Percentiles rank a stretch among this genome's conserved stretches.
Evolutionary conservation across 2,113 vertebrate species (phyloP).

Genomic region (Strix uralensis): DNA sequence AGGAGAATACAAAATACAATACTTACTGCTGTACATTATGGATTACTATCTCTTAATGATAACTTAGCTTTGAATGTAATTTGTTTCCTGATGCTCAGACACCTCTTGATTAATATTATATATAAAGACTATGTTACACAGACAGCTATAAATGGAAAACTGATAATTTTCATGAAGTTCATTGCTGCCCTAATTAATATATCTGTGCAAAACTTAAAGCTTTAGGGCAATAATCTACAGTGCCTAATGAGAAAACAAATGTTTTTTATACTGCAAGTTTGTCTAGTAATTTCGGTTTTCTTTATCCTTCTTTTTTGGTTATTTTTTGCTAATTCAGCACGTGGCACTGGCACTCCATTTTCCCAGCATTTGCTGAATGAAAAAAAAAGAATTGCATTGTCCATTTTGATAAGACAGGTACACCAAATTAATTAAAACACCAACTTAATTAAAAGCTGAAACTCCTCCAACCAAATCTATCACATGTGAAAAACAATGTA

Average conservation of each 20-base stretch:
- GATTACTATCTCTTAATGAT: not conserved
- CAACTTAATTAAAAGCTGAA: not conserved
- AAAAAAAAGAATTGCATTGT: not conserved
- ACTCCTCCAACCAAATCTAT: not conserved
- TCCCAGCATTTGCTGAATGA: not conserved
- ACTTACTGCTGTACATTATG: not conserved
- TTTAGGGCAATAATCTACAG: not conserved
- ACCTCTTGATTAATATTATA: constrained; percentile 32
- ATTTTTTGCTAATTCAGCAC: not conserved
- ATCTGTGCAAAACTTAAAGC: not conserved
- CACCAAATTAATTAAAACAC: not conserved
- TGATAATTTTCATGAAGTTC: constrained; percentile 12
- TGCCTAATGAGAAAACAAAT: not conserved
- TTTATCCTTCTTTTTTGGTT: not conserved
- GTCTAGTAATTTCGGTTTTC: not conserved
- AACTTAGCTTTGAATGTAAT: not conserved
- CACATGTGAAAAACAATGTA: accelerated
- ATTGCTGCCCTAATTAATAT: not conserved
- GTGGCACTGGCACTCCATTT: not conserved
- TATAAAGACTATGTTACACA: not conserved
- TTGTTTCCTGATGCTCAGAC: constrained; percentile 10
- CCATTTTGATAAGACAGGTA: not conserved
- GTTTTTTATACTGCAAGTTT: not conserved
- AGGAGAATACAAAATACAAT: not conserved
- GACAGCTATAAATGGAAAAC: constrained; percentile 27